Percentiles rank a stretch among this genome's conserved stretches.
Evolutionary conservation across 2,797 vertebrate genomes (phyloP).

Genomic region (Halcyon chelicuti): DNA sequence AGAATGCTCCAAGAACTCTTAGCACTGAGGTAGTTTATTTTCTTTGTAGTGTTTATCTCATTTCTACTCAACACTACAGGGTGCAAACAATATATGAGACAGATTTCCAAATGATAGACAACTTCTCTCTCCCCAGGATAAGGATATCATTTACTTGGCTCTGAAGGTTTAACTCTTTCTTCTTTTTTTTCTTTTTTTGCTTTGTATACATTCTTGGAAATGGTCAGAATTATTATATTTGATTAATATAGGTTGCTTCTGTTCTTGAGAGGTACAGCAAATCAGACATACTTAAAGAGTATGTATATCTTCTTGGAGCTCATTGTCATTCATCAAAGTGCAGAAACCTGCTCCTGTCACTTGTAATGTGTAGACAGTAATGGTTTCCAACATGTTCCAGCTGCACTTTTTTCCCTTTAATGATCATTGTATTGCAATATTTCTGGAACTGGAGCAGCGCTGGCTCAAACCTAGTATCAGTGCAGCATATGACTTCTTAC

Average conservation of each 20-base stretch:
- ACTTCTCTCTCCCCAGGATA: background rate
- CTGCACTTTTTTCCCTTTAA: slow-evolving; percentile 17
- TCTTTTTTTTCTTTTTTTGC: background rate
- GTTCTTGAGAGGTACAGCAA: slow-evolving; percentile 26
- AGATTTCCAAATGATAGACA: background rate
- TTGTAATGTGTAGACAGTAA: slow-evolving; percentile 43
- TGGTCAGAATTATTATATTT: background rate
- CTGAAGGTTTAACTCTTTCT: background rate
- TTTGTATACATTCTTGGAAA: background rate
- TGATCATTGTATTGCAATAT: background rate
- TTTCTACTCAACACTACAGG: background rate
- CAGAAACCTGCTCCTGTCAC: slow-evolving; percentile 37
- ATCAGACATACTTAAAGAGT: background rate
- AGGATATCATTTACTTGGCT: background rate
- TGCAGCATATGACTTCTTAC: background rate
- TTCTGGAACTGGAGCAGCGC: slow-evolving; percentile 5
- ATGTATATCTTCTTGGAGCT: slow-evolving; percentile 5
- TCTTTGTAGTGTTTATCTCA: background rate
- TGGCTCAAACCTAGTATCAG: background rate
- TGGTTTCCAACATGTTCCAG: slow-evolving; percentile 49
- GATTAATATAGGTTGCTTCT: slow-evolving; percentile 28
- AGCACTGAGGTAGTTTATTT: background rate
- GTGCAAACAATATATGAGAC: background rate
- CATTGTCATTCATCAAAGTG: slow-evolving; percentile 28
- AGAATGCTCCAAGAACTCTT: background rate